phyloP scores from a whole-genome alignment of 1,140 invertebrate genomes.

The Drosophila pseudoananassae region DNA sequence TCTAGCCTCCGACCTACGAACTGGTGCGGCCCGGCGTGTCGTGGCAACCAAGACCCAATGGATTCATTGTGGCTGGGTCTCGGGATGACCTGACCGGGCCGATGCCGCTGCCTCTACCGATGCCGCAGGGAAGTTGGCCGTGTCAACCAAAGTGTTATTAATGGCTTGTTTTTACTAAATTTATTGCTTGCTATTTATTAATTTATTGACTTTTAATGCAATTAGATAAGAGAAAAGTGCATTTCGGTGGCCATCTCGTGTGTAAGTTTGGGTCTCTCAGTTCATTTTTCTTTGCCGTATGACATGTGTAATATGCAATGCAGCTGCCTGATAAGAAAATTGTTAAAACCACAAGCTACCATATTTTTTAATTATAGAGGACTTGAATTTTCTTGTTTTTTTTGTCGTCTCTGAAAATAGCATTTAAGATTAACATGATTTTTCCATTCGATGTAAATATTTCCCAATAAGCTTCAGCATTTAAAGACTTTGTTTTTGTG shows the following conservation, averaged over 20 bases:
- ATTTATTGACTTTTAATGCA: slow-evolving; percentile 81
- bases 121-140: slow-evolving; percentile 39
- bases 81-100: slow-evolving; percentile 61
- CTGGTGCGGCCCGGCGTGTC: slow-evolving; percentile 2
- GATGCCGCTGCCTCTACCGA: slow-evolving; percentile 6
- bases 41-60: slow-evolving; percentile 5
- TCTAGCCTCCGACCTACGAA: slow-evolving; percentile 41
- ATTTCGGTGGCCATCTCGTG: slow-evolving; percentile 43
- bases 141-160: slow-evolving; percentile 81
- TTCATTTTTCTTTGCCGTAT: slow-evolving; percentile 66
- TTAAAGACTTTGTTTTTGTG: neutral
- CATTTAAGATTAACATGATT: neutral
- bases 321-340: slow-evolving; percentile 61
- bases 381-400: neutral
- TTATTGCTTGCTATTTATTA: slow-evolving; percentile 81
- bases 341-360: slow-evolving; percentile 20
- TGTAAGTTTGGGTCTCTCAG: slow-evolving; percentile 7
- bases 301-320: slow-evolving; percentile 57
- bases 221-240: slow-evolving; percentile 81
- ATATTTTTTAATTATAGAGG: neutral
- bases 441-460: neutral
- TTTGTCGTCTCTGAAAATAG: no score
- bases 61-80: slow-evolving; percentile 24
- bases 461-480: neutral
- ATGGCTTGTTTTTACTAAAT: slow-evolving; percentile 83